A percentile compares a stretch with the other conserved stretches of the same genome.
These are phyloP conservation scores for Hypotaenidia okinawae DNA, from an alignment of 2,797 vertebrate genomes.

Conservation along the genomic window DNA sequence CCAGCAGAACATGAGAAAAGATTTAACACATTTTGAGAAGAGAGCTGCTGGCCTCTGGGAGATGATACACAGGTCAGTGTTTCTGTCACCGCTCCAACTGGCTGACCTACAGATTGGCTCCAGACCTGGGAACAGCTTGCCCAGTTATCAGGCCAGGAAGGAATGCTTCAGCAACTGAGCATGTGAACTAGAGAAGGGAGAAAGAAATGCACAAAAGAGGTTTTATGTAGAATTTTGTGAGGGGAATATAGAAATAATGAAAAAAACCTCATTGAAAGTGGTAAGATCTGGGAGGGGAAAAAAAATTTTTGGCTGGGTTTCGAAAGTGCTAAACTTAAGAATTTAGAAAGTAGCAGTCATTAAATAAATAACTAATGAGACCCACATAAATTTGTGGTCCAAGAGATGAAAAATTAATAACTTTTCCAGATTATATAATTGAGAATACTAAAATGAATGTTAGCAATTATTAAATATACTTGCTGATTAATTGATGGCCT, in stretches of 20 bases:
- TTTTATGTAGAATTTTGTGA: not conserved
- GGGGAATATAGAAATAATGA: not conserved
- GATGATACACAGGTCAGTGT: slow-evolving; percentile 4
- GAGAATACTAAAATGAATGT: not conserved
- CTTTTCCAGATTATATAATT: not conserved
- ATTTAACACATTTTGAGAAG: slow-evolving; percentile 20
- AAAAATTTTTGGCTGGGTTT: not conserved
- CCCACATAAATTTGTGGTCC: not conserved
- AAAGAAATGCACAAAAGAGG: not conserved
- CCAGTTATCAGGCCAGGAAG: slow-evolving; percentile 21
- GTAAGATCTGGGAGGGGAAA: not conserved
- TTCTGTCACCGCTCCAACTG: slow-evolving; percentile 46
- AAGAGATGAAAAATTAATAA: not conserved
- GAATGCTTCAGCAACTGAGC: not conserved
- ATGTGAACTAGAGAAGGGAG: not conserved
- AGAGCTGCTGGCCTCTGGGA: not conserved
- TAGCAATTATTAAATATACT: not conserved
- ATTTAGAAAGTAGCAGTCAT: not conserved
- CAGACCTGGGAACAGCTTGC: slow-evolving; percentile 24
- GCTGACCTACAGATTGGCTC: slow-evolving; percentile 35
- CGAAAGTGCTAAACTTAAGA: not conserved
- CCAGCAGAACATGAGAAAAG: slow-evolving; percentile 35
- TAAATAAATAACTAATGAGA: not conserved
- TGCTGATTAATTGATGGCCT: not conserved
- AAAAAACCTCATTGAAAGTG: not conserved